Conservation (phyloP, 2,113 vertebrate genomes). For the Gulo gulo region DNA sequence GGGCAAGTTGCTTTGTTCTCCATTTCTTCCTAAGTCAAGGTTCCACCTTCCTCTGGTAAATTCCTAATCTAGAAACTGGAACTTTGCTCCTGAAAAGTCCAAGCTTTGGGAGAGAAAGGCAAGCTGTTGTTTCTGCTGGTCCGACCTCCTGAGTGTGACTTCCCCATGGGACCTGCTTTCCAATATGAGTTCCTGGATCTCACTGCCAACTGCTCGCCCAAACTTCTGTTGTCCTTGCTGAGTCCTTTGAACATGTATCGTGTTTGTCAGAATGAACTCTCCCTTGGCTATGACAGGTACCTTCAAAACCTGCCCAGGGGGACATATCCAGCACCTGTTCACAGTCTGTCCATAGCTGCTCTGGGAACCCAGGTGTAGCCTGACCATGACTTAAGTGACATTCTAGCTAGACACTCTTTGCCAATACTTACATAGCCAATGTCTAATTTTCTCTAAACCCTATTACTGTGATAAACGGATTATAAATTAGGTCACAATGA, state of each 20-base stretch:
- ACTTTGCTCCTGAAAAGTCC: neutral
- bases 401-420: neutral
- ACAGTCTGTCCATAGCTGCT: neutral
- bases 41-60: neutral
- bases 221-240: accelerated
- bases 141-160: neutral
- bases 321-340: neutral
- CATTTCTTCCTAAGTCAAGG: neutral
- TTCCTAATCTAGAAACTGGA: neutral
- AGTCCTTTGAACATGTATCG: neutral
- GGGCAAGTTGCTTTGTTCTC: too few relatives aligned
- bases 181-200: neutral
- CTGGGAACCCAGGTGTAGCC: neutral
- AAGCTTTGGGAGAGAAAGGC: neutral
- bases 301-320: neutral
- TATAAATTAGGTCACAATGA: neutral
- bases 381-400: neutral
- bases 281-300: neutral
- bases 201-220: accelerated
- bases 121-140: neutral
- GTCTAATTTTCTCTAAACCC: neutral
- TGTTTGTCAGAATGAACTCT: too few relatives aligned
- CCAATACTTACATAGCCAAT: neutral
- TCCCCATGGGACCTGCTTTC: neutral
- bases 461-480: neutral